Evolutionary conservation across 2,113 vertebrate genomes (phyloP).

Genomic region (Amphiprion percula): DNA sequence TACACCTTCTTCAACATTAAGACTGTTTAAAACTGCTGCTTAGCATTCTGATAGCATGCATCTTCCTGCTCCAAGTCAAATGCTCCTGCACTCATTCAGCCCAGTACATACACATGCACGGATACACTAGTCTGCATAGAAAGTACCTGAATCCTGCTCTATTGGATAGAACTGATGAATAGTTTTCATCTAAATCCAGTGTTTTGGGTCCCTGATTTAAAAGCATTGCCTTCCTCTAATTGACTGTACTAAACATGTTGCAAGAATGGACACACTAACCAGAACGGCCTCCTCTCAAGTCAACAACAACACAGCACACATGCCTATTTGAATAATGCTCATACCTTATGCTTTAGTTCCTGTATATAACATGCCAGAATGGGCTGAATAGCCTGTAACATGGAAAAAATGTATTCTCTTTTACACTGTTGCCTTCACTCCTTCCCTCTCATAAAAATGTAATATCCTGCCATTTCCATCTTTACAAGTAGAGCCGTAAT

Average conservation of each 20-base stretch:
- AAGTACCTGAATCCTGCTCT: slow-evolving; percentile 8
- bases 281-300: slow-evolving; percentile 9
- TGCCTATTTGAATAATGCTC: slow-evolving; percentile 46
- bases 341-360: slow-evolving; percentile 43
- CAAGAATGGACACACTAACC: slow-evolving; percentile 4
- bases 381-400: slow-evolving; percentile 35
- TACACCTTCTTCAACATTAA: slow-evolving; percentile 62
- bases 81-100: slow-evolving; percentile 33
- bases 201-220: slow-evolving; percentile 42
- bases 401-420: slow-evolving; percentile 13
- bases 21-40: slow-evolving; percentile 69
- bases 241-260: slow-evolving; percentile 36
- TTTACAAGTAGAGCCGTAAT: slow-evolving; percentile 61
- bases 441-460: slow-evolving; percentile 34
- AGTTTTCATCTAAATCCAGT: slow-evolving; percentile 45
- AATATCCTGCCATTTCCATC: slow-evolving; percentile 40
- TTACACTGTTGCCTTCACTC: slow-evolving; percentile 1
- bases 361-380: slow-evolving; percentile 37
- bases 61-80: slow-evolving; percentile 59
- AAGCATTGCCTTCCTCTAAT: slow-evolving; percentile 27
- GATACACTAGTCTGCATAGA: slow-evolving; percentile 13
- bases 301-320: slow-evolving; percentile 30
- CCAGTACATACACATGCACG: slow-evolving; percentile 13
- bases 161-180: slow-evolving; percentile 37
- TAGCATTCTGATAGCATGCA: slow-evolving; percentile 69